Percentiles rank a stretch among this genome's conserved stretches.
These are phyloP conservation scores for Pollenia amentaria DNA, from an alignment of 2,888 invertebrate genomes.

Conservation along the genomic window DNA sequence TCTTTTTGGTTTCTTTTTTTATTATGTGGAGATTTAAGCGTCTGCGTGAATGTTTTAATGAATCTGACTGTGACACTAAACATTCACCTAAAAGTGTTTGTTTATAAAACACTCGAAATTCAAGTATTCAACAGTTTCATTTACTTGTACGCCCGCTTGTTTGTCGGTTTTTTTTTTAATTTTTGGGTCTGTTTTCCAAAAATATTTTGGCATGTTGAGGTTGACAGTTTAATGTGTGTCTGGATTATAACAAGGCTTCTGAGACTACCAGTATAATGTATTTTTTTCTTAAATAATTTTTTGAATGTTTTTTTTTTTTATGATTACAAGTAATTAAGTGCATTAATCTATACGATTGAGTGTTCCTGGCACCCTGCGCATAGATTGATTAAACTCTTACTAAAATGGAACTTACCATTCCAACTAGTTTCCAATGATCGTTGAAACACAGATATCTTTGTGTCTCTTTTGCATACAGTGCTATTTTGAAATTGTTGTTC, in stretches of 20 bases:
- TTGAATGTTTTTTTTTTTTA: no score
- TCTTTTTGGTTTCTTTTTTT: background rate
- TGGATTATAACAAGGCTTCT: background rate
- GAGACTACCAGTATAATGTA: background rate
- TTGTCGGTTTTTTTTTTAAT: background rate
- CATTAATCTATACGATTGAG: no score
- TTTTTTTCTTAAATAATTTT: no score
- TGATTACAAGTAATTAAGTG: no score
- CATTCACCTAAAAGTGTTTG: constrained; percentile 77
- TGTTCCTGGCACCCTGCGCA: no score
- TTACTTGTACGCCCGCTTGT: constrained; percentile 35
- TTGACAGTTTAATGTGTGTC: background rate
- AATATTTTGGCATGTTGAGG: constrained; percentile 47
- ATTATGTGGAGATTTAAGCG: constrained; percentile 6
- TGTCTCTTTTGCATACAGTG: constrained; percentile 88
- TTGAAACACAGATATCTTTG: constrained; percentile 92
- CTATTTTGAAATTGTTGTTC: constrained; percentile 84
- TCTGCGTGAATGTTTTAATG: constrained; percentile 41
- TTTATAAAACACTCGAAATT: constrained; percentile 81
- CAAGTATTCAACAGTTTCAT: constrained; percentile 65
- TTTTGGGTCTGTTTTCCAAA: constrained; percentile 20
- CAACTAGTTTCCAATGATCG: constrained; percentile 89
- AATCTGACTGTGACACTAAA: constrained; percentile 69
- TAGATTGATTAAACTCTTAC: background rate
- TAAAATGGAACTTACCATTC: constrained; percentile 86